phyloP scores from a whole-genome alignment of 2,888 invertebrate genomes.

The Tiliacea aurago region DNA sequence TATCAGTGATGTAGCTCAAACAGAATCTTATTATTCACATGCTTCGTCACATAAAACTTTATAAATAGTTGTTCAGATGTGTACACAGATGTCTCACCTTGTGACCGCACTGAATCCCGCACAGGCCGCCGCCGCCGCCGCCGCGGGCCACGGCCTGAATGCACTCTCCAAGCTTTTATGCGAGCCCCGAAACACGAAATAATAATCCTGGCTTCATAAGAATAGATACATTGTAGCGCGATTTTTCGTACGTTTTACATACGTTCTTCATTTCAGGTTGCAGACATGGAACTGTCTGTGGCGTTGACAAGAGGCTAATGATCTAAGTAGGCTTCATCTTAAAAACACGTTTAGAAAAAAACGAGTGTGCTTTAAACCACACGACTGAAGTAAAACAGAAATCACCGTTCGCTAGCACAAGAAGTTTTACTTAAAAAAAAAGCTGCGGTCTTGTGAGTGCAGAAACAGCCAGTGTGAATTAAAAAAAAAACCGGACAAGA shows the following conservation, averaged over 20 bases:
- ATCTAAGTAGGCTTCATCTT: too few relatives aligned
- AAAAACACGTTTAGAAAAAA: too few relatives aligned
- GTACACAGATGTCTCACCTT: not conserved
- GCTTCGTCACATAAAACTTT: not conserved
- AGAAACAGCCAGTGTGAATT: too few relatives aligned
- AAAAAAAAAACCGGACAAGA: too few relatives aligned
- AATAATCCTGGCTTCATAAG: slow-evolving; percentile 26
- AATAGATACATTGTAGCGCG: slow-evolving; percentile 2
- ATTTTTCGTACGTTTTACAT: not conserved
- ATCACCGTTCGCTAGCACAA: too few relatives aligned
- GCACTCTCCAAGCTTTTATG: slow-evolving; percentile 35
- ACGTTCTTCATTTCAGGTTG: not conserved
- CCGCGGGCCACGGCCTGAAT: slow-evolving; percentile 43
- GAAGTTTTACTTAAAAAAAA: too few relatives aligned
- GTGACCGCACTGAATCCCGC: not conserved
- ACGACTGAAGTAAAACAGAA: too few relatives aligned
- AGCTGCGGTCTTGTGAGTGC: too few relatives aligned
- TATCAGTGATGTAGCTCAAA: too few relatives aligned
- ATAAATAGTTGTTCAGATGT: slow-evolving; percentile 11
- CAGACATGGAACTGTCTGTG: not conserved
- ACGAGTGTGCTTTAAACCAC: too few relatives aligned
- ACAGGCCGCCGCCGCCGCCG: slow-evolving; percentile 19
- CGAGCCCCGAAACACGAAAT: slow-evolving; percentile 41
- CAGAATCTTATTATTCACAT: not conserved
- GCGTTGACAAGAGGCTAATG: too few relatives aligned